These are phyloP conservation scores for Zygothrica quintamaculata DNA, from an alignment of 2,888 invertebrate genomes.

Conservation along the genomic window DNA sequence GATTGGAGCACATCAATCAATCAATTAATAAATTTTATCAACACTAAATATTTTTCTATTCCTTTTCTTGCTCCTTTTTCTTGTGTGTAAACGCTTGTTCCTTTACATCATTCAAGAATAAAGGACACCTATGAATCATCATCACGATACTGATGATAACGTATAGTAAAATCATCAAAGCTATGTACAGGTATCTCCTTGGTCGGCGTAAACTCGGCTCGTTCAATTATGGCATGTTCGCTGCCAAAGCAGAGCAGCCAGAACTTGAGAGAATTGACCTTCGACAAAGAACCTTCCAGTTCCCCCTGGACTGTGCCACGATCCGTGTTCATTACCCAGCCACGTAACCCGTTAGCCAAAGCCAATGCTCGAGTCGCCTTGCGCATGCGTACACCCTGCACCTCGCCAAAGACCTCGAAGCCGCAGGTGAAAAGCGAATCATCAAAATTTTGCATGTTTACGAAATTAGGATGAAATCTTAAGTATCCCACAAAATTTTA, in stretches of 20 bases:
- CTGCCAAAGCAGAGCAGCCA: conserved; percentile 88
- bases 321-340: conserved; percentile 89
- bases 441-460: conserved; percentile 24
- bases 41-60: conserved; percentile 6
- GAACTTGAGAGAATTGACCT: conserved; percentile 86
- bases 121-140: conserved; percentile 11
- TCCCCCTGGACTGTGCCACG: conserved; percentile 87
- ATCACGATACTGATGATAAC: conserved; percentile 34
- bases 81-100: no score
- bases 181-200: conserved; percentile 86
- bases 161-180: conserved; percentile 85
- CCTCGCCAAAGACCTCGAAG: conserved; percentile 74
- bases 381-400: conserved; percentile 71
- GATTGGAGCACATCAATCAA: no score
- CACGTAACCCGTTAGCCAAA: conserved; percentile 85
- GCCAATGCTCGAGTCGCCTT: conserved; percentile 87
- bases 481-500: no score
- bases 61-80: no score
- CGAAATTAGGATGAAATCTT: no score
- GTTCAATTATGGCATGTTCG: conserved; percentile 89
- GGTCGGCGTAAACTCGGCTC: conserved; percentile 89
- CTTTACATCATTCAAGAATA: no score
- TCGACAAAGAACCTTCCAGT: conserved; percentile 86
- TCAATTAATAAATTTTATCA: conserved; percentile 40
- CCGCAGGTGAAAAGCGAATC: conserved; percentile 69